phyloP scores from a whole-genome alignment of 2,113 vertebrate species.

The Misgurnus mizolepis region DNA sequence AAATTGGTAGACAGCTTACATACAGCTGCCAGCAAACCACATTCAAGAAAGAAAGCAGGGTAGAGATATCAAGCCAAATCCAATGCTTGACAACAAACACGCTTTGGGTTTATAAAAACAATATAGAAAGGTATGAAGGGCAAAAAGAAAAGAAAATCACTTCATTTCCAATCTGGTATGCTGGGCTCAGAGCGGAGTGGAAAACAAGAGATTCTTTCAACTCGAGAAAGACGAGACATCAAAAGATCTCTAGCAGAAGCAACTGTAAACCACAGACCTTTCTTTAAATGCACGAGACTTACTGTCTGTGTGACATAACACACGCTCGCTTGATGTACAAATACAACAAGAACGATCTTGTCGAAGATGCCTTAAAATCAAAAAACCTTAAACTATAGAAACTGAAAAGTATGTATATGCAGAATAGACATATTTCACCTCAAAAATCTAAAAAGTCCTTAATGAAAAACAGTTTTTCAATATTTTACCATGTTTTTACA shows the following conservation, averaged over 20 bases:
- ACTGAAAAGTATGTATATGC: neutral
- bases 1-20: neutral
- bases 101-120: neutral
- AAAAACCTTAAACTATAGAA: no score
- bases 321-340: neutral
- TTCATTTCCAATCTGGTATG: constrained; percentile 42
- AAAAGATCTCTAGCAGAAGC: constrained; percentile 53
- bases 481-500: no score
- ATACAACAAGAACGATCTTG: neutral
- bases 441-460: no score
- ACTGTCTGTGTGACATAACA: neutral
- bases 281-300: neutral
- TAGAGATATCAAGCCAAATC: neutral
- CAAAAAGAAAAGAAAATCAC: constrained; percentile 10
- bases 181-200: constrained; percentile 46
- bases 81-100: neutral
- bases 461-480: no score
- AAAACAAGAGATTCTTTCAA: constrained; percentile 54
- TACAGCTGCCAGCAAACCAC: neutral
- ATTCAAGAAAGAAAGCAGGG: neutral
- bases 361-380: neutral
- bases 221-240: constrained; percentile 57
- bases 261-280: constrained; percentile 1
- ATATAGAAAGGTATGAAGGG: neutral
- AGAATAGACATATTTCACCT: no score